Evolutionary conservation across 1,140 invertebrate species (phyloP).

Genomic region (Drosophila busckii): DNA sequence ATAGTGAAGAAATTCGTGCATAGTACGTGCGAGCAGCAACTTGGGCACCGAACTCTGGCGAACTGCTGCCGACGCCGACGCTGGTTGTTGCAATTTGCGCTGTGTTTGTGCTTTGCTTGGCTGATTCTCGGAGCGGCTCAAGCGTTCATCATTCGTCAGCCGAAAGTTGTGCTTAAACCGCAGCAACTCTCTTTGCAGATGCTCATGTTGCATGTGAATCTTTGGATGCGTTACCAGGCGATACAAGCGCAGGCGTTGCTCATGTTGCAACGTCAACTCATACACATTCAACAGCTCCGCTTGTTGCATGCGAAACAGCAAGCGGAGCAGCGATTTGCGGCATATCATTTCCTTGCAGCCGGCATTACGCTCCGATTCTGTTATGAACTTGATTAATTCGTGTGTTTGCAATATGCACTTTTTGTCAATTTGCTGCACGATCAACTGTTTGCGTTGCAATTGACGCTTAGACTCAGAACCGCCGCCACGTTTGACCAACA

Average conservation of each 20-base stretch:
- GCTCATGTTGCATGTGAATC: conserved; percentile 45
- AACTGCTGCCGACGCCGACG: neutral
- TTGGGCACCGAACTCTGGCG: conserved; percentile 80
- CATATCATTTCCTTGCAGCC: conserved; percentile 52
- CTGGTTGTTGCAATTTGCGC: conserved; percentile 4
- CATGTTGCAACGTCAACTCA: conserved; percentile 47
- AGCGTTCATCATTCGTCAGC: conserved; percentile 41
- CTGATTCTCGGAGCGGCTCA: conserved; percentile 1
- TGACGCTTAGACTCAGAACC: conserved; percentile 33
- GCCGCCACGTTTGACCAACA: too few relatives aligned
- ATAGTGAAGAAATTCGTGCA: conserved; percentile 87
- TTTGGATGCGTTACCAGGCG: conserved; percentile 65
- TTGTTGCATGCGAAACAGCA: conserved; percentile 41
- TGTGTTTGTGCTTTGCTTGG: conserved; percentile 9
- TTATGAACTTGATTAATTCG: conserved; percentile 19
- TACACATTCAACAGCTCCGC: conserved; percentile 41
- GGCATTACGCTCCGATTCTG: conserved; percentile 22
- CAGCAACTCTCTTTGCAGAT: conserved; percentile 47
- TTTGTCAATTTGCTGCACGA: conserved; percentile 50
- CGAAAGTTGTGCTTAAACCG: conserved; percentile 61
- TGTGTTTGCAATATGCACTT: conserved; percentile 34
- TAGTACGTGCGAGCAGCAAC: conserved; percentile 83
- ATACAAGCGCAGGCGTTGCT: conserved; percentile 42
- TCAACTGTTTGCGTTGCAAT: conserved; percentile 30
- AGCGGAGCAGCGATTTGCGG: conserved; percentile 51